Base-by-base conservation (phyloP, 2,888 invertebrate genomes). In the Tenodera sinensis region DNA sequence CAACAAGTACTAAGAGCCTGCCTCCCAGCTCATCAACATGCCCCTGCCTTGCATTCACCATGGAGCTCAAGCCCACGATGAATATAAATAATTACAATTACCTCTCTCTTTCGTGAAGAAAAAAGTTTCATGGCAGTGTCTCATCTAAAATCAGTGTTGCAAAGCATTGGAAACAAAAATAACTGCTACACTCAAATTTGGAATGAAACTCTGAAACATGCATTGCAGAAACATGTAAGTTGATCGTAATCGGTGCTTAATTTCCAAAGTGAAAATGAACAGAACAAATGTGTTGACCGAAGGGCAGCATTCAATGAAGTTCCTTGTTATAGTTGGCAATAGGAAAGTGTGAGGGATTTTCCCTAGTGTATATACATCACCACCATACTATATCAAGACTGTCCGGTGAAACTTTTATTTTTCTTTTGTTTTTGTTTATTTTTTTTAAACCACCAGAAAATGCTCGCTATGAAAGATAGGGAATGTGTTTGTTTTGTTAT, bases 401-500 rank as follows among this genome's bases (percentile, higher is more conserved):
- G 54, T 71, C 54, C 54, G 54, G 54, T 71, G 54, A 71, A 71
- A 71, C 54, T 71, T 71, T 71, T 71, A 25, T 71, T 71, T 71
- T 71, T 71, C 3, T 71, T 71, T 71, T 71, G 54, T 71, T 71
- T 71, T 71, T 71, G 15, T 71, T 15, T 71, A 20, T 71, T 71
- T 71, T 71, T 71, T 71, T 71, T 71, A 71, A 71, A 20, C 54
- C 54, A 71, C 25, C 54, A 71, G 54, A 71, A 82, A 42, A 34
- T 88, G 88, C 90, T 42, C 85, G 84, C 89, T 54, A 83, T 84
- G 71, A 85, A 85, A 87, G 82, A 83, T 87, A 85, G 89, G 83
- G 84, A 88, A 71, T 83, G 88, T 88, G 85, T 89, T 54, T 89
- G 83, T 89, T 89, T 89, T 89, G 89, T 89, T 89, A 87, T 87